Evolutionary conservation across 1,140 invertebrate genomes (phyloP).

Genomic region (Scylla paramamosain): DNA sequence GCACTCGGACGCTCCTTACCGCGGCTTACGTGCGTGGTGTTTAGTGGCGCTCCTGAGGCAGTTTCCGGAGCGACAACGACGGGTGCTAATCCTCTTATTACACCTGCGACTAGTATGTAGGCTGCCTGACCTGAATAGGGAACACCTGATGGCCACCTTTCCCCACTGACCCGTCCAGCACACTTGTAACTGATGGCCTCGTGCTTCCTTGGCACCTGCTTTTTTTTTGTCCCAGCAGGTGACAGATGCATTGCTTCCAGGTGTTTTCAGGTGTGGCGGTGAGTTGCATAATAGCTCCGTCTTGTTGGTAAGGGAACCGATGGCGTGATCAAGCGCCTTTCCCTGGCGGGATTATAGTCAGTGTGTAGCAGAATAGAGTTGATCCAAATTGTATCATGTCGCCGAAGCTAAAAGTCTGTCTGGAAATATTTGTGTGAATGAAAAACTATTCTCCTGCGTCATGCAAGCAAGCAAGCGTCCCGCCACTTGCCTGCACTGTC

Average conservation of each 20-base stretch:
- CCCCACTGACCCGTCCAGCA: not conserved
- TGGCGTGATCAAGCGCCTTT: not conserved
- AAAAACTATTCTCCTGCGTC: not conserved
- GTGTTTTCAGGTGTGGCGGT: not conserved
- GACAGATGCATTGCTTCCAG: no score
- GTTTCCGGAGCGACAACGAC: constrained; percentile 1
- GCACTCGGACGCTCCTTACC: not conserved
- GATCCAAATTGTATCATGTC: not conserved
- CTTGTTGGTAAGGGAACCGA: not conserved
- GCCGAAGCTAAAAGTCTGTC: not conserved
- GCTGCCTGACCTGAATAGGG: not conserved
- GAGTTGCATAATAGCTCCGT: not conserved
- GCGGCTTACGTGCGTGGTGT: not conserved
- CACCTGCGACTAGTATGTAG: not conserved
- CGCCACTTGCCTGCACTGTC: no score
- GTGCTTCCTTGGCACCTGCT: not conserved
- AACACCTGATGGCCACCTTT: not conserved
- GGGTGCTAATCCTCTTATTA: constrained; percentile 13
- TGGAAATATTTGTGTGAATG: not conserved
- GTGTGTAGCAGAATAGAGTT: not conserved
- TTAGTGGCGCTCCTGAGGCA: not conserved
- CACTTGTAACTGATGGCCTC: not conserved
- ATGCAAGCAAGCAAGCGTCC: not conserved
- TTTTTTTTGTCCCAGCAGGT: not conserved
- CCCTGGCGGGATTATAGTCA: not conserved